Evolutionary conservation across 2,113 vertebrate genomes (phyloP).

Genomic region (Caretta caretta): DNA sequence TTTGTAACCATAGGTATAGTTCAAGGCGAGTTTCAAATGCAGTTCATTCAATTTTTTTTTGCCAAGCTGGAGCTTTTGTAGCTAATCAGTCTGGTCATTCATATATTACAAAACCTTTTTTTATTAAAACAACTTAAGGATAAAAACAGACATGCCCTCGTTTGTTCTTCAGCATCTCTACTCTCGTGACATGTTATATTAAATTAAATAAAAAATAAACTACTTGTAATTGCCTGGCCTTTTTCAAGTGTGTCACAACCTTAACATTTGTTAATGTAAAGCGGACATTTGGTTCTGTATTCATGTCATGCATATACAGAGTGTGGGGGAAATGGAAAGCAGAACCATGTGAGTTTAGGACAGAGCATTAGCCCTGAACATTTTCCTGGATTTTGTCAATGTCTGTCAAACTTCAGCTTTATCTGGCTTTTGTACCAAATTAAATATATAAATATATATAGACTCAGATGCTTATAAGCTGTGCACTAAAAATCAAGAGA

Average conservation of each 20-base stretch:
- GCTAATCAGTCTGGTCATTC: not conserved
- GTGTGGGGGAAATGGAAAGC: not conserved
- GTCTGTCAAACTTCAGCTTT: not conserved
- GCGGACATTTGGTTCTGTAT: not conserved
- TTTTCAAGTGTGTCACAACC: not conserved
- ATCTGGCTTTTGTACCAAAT: not conserved
- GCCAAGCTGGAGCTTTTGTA: not conserved
- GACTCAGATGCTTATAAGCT: not conserved
- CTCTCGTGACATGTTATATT: not conserved
- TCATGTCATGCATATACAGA: not conserved
- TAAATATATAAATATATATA: not conserved
- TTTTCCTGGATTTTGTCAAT: not conserved
- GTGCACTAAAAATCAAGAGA: not conserved
- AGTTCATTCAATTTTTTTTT: not conserved
- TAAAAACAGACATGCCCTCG: not conserved
- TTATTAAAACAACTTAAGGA: not conserved
- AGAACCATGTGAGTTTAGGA: conserved; percentile 10
- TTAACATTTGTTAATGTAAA: not conserved
- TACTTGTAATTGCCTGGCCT: not conserved
- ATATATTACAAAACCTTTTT: not conserved
- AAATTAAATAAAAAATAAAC: not conserved
- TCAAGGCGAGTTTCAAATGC: not conserved
- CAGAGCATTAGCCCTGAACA: not conserved
- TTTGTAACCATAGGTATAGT: not conserved
- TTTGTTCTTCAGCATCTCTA: conserved; percentile 2